Evolutionary conservation across 2,797 vertebrate genomes (phyloP).

Genomic region (Anisognathus igniventris): DNA sequence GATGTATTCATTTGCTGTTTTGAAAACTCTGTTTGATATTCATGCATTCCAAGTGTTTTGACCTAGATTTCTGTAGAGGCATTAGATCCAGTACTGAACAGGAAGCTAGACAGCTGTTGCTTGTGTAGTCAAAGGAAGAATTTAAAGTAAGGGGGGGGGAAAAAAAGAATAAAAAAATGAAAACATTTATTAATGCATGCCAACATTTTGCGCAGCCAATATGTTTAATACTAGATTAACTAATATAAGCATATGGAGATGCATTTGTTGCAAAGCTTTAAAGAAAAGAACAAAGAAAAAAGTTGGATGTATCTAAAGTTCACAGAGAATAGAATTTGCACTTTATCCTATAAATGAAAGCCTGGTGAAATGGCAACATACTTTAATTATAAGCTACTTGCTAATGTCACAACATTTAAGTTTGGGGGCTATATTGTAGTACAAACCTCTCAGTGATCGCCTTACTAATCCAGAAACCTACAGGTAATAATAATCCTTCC

Average conservation of each 20-base stretch:
- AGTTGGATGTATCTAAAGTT: constrained; percentile 80
- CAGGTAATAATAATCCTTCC: not conserved
- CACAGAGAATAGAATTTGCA: constrained; percentile 79
- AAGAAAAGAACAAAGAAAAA: constrained; percentile 85
- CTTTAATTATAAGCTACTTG: constrained; percentile 79
- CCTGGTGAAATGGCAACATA: constrained; percentile 76
- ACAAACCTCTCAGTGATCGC: constrained; percentile 8
- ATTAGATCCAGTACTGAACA: constrained; percentile 82
- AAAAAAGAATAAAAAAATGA: constrained; percentile 75
- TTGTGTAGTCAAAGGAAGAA: constrained; percentile 82
- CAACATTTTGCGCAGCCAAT: constrained; percentile 83
- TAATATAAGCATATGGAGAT: constrained; percentile 87
- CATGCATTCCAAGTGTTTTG: constrained; percentile 89
- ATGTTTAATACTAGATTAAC: constrained; percentile 86
- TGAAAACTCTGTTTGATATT: constrained; percentile 92
- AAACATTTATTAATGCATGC: constrained; percentile 85
- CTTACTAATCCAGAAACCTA: constrained; percentile 22
- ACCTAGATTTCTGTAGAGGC: constrained; percentile 82
- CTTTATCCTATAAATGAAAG: constrained; percentile 82
- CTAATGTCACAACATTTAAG: constrained; percentile 79
- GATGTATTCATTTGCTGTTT: constrained; percentile 94
- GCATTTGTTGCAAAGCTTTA: constrained; percentile 83
- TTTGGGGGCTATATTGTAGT: constrained; percentile 54
- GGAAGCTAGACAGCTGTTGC: constrained; percentile 85
- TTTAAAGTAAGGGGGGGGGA: constrained; percentile 70